These are phyloP conservation scores for Mus spicilegus DNA, from an alignment of 2,113 vertebrate species.

Conservation along the genomic window DNA sequence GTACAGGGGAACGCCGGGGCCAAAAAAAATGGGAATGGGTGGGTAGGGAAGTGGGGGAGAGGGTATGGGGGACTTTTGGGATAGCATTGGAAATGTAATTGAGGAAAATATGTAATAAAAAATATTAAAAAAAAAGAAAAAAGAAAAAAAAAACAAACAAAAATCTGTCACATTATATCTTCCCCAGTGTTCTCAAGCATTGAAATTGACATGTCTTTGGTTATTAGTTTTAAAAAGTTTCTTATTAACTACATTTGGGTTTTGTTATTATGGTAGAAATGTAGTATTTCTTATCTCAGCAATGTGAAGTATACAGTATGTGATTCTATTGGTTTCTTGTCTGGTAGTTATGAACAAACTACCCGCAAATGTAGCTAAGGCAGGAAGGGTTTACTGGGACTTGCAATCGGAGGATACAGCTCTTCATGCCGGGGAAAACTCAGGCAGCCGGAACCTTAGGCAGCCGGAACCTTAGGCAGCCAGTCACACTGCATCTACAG, in stretches of 20 bases:
- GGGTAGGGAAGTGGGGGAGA: too few relatives aligned
- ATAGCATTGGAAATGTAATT: too few relatives aligned
- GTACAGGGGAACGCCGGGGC: too few relatives aligned
- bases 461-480: not conserved
- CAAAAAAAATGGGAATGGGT: too few relatives aligned
- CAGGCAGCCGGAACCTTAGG: not conserved
- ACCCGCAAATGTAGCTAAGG: not conserved
- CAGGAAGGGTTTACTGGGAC: not conserved
- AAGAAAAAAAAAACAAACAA: not conserved
- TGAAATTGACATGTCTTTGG: not conserved
- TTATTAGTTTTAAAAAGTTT: not conserved
- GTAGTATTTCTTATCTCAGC: not conserved
- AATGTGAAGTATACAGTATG: not conserved
- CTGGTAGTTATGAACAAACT: not conserved
- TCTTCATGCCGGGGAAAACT: too few relatives aligned
- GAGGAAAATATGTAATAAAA: too few relatives aligned
- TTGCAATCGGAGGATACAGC: not conserved
- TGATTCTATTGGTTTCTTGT: not conserved
- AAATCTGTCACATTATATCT: not conserved
- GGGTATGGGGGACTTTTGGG: too few relatives aligned
- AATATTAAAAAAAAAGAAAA: too few relatives aligned
- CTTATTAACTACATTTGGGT: not conserved
- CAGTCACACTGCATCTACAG: not conserved
- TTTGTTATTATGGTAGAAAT: not conserved
- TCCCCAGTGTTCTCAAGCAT: not conserved